These are phyloP conservation scores for Uloborus plumipes DNA, from an alignment of 2,888 invertebrate species.

Conservation along the genomic window DNA sequence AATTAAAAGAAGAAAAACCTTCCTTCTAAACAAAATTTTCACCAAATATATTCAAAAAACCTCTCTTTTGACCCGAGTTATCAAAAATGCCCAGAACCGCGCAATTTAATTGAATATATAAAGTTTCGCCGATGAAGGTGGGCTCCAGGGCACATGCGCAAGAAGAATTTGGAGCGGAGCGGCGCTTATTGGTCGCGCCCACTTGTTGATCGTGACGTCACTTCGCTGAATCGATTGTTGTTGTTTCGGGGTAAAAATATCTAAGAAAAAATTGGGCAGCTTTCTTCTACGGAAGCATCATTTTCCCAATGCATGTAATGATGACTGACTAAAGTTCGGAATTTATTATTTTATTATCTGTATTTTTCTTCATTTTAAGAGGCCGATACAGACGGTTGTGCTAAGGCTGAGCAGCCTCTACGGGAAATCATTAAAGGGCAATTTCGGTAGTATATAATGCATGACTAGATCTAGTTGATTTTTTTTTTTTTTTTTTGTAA, in stretches of 20 bases:
- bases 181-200: conserved; percentile 51
- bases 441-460: too few species aligned
- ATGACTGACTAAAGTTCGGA: too few species aligned
- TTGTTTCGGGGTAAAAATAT: conserved; percentile 8
- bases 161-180: conserved; percentile 26
- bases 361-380: too few species aligned
- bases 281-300: too few species aligned
- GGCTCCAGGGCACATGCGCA: conserved; percentile 31
- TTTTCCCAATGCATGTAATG: too few species aligned
- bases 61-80: background rate
- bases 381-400: too few species aligned
- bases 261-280: background rate
- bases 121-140: conserved; percentile 22
- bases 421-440: too few species aligned
- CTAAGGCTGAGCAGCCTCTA: too few species aligned
- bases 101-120: conserved; percentile 37
- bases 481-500: too few species aligned
- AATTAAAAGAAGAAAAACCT: background rate
- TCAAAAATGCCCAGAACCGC: background rate
- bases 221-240: conserved; percentile 48
- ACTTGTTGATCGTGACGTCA: conserved; percentile 62
- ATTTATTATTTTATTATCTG: too few species aligned
- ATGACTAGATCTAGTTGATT: too few species aligned
- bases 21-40: background rate
- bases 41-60: background rate